Evolutionary conservation across 2,113 vertebrate species (phyloP).

Genomic region (Cephalopterus ornatus): DNA sequence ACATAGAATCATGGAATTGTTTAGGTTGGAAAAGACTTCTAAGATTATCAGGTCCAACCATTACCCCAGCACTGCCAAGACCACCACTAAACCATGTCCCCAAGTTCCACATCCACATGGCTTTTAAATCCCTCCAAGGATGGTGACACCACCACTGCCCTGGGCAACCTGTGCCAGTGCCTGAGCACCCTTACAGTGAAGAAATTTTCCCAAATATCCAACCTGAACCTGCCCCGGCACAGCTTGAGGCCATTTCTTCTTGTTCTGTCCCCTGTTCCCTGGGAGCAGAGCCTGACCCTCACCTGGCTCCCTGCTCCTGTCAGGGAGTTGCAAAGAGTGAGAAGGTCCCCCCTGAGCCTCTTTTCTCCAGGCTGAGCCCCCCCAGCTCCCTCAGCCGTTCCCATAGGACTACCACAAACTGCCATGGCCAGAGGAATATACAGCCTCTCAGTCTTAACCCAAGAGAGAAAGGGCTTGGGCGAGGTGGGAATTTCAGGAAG

Average conservation of each 20-base stretch:
- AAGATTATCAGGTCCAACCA: background rate
- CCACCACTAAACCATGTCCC: background rate
- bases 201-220: background rate
- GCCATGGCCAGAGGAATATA: background rate
- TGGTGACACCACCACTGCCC: background rate
- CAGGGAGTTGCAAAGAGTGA: background rate
- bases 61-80: background rate
- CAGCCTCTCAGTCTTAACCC: background rate
- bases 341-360: background rate
- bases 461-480: background rate
- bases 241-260: background rate
- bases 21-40: background rate
- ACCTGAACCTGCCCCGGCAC: background rate
- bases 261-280: background rate
- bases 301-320: background rate
- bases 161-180: background rate
- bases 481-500: background rate
- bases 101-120: background rate
- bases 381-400: background rate
- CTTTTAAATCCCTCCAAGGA: accelerated
- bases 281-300: accelerated
- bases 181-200: background rate
- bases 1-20: background rate
- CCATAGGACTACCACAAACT: background rate
- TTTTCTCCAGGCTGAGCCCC: background rate